phyloP scores from a whole-genome alignment of 2,113 vertebrate species.

The Alethe castanea region DNA sequence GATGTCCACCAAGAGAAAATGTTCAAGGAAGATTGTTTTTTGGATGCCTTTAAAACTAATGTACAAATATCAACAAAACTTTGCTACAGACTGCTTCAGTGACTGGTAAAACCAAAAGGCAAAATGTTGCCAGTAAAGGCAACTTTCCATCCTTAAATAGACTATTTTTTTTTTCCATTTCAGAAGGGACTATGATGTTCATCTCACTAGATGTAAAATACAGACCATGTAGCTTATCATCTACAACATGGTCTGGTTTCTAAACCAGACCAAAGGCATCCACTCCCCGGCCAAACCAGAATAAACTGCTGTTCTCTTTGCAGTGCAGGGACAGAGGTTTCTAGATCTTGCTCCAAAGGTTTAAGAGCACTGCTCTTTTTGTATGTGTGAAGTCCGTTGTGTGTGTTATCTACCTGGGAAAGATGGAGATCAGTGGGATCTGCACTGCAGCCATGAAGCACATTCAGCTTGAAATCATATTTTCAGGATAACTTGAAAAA shows the following conservation, averaged over 20 bases:
- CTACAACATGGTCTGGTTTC: background rate
- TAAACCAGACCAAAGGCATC: background rate
- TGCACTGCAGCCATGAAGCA: constrained; percentile 20
- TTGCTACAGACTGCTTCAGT: background rate
- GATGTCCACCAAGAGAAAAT: background rate
- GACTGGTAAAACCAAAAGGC: background rate
- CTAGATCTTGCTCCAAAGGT: background rate
- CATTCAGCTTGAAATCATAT: constrained; percentile 1
- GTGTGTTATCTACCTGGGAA: background rate
- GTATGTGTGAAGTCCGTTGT: background rate
- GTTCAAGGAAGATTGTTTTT: background rate
- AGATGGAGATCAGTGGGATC: constrained; percentile 36
- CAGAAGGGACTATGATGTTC: background rate
- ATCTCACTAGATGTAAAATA: background rate
- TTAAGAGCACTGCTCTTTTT: background rate
- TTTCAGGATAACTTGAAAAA: constrained; percentile 53
- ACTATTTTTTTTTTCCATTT: background rate
- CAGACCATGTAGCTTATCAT: background rate
- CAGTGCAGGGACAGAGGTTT: background rate
- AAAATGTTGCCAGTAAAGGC: background rate
- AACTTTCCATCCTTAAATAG: background rate
- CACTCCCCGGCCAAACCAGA: background rate
- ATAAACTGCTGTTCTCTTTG: background rate
- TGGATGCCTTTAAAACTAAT: background rate
- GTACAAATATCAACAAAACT: background rate